Conservation (phyloP, 2,797 vertebrate species). For the Odontamblyopus rebecca region DNA sequence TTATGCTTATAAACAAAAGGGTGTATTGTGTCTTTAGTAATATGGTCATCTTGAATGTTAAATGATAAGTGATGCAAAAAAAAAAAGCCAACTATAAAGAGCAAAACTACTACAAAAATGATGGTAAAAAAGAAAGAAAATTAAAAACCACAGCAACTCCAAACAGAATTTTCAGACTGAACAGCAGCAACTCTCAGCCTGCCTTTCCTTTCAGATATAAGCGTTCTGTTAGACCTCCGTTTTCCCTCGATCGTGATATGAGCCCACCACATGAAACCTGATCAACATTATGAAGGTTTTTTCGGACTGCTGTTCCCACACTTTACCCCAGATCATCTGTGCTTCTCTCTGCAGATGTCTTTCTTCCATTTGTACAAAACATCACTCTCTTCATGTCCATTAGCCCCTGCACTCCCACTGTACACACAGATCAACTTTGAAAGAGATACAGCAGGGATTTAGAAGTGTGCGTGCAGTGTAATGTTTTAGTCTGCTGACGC, state of each 20-base stretch:
- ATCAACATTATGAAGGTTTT: conserved; percentile 54
- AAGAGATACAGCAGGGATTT: conserved; percentile 34
- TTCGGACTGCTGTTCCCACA: conserved; percentile 69
- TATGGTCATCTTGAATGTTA: too few species aligned
- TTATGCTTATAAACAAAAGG: background rate
- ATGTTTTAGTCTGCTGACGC: conserved; percentile 52
- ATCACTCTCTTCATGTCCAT: conserved; percentile 44
- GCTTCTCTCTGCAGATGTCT: conserved; percentile 49
- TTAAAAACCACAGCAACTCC: too few species aligned
- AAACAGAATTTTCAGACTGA: too few species aligned
- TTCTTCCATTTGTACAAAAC: conserved; percentile 47
- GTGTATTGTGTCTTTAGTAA: too few species aligned
- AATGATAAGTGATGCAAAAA: too few species aligned
- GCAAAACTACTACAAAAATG: too few species aligned
- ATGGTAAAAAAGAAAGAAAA: too few species aligned
- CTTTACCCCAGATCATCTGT: conserved; percentile 56
- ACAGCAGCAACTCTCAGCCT: background rate
- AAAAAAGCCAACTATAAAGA: too few species aligned
- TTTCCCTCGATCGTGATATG: conserved; percentile 35
- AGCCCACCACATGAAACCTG: conserved; percentile 57
- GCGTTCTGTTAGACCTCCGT: conserved; percentile 43
- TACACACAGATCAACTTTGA: conserved; percentile 29
- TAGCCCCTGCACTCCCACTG: conserved; percentile 34
- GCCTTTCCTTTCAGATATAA: conserved; percentile 14
- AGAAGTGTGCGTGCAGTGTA: conserved; percentile 32